Conservation (phyloP, 2,888 invertebrate genomes). For the Diaperis boleti region DNA sequence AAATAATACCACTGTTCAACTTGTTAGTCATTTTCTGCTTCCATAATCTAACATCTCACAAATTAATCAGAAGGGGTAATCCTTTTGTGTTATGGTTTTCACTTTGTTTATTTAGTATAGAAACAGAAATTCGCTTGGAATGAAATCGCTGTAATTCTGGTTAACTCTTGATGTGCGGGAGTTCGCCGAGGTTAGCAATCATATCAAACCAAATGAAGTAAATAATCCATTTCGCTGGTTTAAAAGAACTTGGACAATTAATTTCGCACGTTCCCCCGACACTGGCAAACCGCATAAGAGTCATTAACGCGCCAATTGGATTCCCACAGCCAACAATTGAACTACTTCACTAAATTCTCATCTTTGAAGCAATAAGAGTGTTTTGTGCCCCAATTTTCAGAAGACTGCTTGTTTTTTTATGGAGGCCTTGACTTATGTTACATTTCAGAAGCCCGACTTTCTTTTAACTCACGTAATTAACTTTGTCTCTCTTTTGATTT, state of each 20-base stretch:
- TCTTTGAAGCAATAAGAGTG: not conserved
- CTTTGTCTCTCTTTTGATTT: not conserved
- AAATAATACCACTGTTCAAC: too few species aligned
- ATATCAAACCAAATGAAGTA: constrained; percentile 5
- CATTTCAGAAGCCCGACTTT: not conserved
- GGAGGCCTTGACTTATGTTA: not conserved
- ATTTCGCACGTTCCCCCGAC: constrained; percentile 1
- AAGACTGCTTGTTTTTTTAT: not conserved
- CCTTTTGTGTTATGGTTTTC: constrained; percentile 1
- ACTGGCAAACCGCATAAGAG: constrained; percentile 1
- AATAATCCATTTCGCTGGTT: not conserved
- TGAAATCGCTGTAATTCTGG: constrained; percentile 14
- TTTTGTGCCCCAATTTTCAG: not conserved
- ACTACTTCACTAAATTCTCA: constrained; percentile 1
- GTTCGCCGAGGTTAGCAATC: constrained; percentile 1
- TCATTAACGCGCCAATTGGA: constrained; percentile 5
- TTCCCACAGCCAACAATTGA: constrained; percentile 1
- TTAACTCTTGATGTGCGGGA: constrained; percentile 3
- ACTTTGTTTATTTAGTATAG: constrained; percentile 2
- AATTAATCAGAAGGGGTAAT: not conserved
- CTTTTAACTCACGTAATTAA: constrained; percentile 7
- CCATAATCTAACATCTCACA: not conserved
- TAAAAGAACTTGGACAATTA: constrained; percentile 12
- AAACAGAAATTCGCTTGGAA: constrained; percentile 4
- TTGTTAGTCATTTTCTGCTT: not conserved